Percentiles rank a stretch among this genome's conserved stretches.
Evolutionary conservation across 2,888 invertebrate species (phyloP).

Genomic region (Cecidostiba fungosa): DNA sequence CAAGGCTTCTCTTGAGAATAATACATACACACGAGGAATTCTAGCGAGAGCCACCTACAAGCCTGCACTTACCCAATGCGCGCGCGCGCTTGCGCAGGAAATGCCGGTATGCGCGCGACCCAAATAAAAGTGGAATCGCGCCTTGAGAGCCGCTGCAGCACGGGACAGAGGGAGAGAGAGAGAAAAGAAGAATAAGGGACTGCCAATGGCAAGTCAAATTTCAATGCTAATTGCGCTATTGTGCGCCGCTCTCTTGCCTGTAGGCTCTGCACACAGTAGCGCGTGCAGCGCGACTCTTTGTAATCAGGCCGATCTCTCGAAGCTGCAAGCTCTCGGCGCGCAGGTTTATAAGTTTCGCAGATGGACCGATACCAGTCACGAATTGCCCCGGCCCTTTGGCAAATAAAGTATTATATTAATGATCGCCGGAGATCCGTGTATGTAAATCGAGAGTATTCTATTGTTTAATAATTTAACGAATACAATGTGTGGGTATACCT

Average conservation of each 20-base stretch:
- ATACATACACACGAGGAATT: slow-evolving; percentile 13
- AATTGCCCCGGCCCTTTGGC: neutral
- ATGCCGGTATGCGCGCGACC: slow-evolving; percentile 35
- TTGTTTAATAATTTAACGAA: neutral
- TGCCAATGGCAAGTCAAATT: slow-evolving; percentile 55
- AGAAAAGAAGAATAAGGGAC: slow-evolving; percentile 34
- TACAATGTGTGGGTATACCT: neutral
- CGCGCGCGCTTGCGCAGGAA: slow-evolving; percentile 31
- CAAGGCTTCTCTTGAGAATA: slow-evolving; percentile 29
- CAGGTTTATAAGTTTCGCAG: slow-evolving; percentile 18
- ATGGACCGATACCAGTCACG: slow-evolving; percentile 22
- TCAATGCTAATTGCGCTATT: slow-evolving; percentile 54
- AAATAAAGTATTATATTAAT: slow-evolving; percentile 16
- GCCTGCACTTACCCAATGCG: slow-evolving; percentile 33
- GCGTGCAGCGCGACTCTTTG: neutral
- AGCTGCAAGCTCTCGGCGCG: neutral
- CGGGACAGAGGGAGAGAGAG: neutral
- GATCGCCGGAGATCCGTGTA: neutral
- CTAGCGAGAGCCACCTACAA: slow-evolving; percentile 48
- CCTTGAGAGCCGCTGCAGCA: neutral
- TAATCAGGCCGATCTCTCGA: slow-evolving; percentile 36
- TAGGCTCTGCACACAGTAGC: neutral
- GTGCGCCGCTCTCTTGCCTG: neutral
- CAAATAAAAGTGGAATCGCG: slow-evolving; percentile 55
- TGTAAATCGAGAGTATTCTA: neutral